Evolutionary conservation across 2,888 invertebrate genomes (phyloP), one percentile per base, ranked within the genome.

Genomic region (Thymelicus sylvestris): DNA sequence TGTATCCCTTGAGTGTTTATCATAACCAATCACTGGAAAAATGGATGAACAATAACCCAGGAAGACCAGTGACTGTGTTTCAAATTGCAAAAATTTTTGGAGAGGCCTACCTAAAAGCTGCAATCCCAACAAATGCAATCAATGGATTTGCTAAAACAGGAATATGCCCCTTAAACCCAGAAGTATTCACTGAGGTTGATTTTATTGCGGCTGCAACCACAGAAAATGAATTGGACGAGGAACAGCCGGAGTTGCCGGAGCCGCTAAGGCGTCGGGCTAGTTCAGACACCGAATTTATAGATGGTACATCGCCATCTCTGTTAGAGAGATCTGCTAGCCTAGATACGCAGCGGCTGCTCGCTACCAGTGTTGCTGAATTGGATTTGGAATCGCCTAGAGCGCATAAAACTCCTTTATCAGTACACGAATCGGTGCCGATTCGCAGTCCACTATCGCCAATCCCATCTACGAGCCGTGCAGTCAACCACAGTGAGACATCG

Each of bases 401-500:
- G 19, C 19, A 19, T 19, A 19, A 19, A 19, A 47, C 47, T 47
- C 12, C 10, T 47, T 47, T 12, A 47, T 47, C 10, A 12, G 4
- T 64, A 63, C 24, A 19, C 24, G 63, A 63, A 15, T 47, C 63
- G 7, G 63, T 63, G 63, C 47, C 63, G 7, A 63, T 63, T 63
- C 47, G 63, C 47, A 63, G 63, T 63, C 63, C 63, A 67, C 52
- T 62, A 52, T 68, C 63, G 48, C 63, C 64, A 67, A 67, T 67
- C 47, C 71, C 67, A 67, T 71, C 67, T 63, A 71, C 67, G 63
- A 71, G 71, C 63, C 57, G 63, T 63, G 67, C 71, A 52, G 48
- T 48, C 47, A 71, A 71, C 61, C 66, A 52, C 60, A 71, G 61
- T 66, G 60, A 60, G 60, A 39, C 60, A 60, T 60, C 39, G 60